phyloP scores from a whole-genome alignment of 2,888 invertebrate species.

The Gryllus longicercus region DNA sequence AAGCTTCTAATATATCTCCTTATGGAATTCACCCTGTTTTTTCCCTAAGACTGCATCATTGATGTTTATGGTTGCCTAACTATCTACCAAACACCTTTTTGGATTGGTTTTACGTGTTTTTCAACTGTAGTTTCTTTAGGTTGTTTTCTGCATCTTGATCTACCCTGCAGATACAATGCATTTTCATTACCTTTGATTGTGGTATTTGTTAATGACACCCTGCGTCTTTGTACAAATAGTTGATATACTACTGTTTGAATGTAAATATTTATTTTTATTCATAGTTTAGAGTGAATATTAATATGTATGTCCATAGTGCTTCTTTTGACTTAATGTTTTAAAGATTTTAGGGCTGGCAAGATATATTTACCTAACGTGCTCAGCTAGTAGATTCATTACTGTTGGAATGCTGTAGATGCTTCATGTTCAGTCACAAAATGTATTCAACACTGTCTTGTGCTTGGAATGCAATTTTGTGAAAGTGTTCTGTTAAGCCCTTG shows the following conservation, averaged over 20 bases:
- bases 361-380: not conserved
- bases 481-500: not conserved
- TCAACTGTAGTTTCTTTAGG: constrained; percentile 1
- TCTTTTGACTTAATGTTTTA: not conserved
- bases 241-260: not conserved
- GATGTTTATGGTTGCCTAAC: constrained; percentile 17
- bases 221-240: not conserved
- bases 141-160: not conserved
- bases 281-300: not conserved
- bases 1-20: not conserved
- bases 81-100: not conserved
- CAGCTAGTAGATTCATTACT: not conserved
- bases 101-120: not conserved
- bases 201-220: not conserved
- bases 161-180: not conserved
- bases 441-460: not conserved
- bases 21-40: not conserved
- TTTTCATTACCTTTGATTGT: not conserved
- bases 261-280: not conserved
- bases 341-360: not conserved
- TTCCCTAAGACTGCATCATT: not conserved
- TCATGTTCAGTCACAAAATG: constrained; percentile 22
- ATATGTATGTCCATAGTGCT: not conserved
- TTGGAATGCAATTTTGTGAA: constrained; percentile 22
- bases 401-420: constrained; percentile 32